Evolutionary conservation across 2,888 invertebrate species (phyloP), one percentile per base, ranked within the genome.

Genomic region (Eupithecia insigniata): DNA sequence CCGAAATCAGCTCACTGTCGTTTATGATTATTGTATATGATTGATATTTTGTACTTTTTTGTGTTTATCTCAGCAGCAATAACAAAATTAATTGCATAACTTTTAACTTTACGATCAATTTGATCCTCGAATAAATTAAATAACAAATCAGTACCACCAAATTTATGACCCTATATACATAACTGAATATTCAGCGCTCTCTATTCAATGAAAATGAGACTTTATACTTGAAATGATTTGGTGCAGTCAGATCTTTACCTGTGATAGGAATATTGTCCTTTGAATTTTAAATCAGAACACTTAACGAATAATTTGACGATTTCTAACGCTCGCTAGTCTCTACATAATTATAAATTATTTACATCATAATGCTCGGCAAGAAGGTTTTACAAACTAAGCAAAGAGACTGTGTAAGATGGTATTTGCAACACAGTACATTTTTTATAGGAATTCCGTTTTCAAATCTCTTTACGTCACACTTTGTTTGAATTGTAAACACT

Each of bases 51-150:
- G 10, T 60, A 16, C 5, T 14, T 58, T 58, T 28, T 28, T 28
- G 14, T 10, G 32, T 26, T 7, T 8, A 18, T 18, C 30, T 1
- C 18, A 60, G 78, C 78, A 80, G 78, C 81, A 83, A 79, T 83
- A 81, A 83, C 81, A 79, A 80, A 81, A 85, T 81, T 80, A 78
- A 81, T 80, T 78, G 79, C 36, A 75, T 26, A 66, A 68, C 55
- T 51, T 64, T 71, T 58, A 70, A 70, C 69, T 71, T 32, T 36
- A 64, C 26, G 64, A 68, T 18, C 65, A 72, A 65, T 32, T 16
- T 65, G 30, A 60, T 71, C 51, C 65, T 72, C 16, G 64, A 64
- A 64, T 74, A 69, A 70, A 74, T 75, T 72, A 66, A 72, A 74
- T 72, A 61, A 64, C 67, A 32, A 75, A 75, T 72, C 72, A 71